phyloP scores from a whole-genome alignment of 2,888 invertebrate species.

The Caenorhabditis sp. region DNA sequence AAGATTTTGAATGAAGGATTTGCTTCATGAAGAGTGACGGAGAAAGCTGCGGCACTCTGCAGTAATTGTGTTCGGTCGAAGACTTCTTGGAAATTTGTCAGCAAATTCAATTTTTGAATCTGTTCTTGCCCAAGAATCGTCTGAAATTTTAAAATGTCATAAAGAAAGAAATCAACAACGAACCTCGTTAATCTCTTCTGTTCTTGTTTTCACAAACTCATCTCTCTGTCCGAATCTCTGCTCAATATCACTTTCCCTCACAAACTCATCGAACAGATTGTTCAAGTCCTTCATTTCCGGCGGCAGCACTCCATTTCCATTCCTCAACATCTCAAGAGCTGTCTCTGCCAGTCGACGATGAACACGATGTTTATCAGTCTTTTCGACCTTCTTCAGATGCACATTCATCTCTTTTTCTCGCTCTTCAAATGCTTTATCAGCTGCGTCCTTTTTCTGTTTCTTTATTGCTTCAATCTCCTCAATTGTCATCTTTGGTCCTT shows the following conservation, averaged over 20 bases:
- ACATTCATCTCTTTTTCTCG: neutral
- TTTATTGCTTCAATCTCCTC: conserved; percentile 51
- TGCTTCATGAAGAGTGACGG: no score
- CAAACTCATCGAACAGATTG: neutral
- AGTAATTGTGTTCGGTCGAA: neutral
- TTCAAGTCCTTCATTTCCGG: conserved; percentile 14
- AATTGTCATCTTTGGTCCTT: conserved; percentile 36
- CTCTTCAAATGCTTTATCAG: conserved; percentile 15
- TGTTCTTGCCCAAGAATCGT: neutral
- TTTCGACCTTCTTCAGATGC: conserved; percentile 10
- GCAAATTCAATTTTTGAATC: conserved; percentile 3
- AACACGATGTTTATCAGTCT: neutral
- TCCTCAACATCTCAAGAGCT: conserved; percentile 15
- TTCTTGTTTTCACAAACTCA: conserved; percentile 1
- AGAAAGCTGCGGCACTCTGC: neutral
- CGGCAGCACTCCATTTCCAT: neutral
- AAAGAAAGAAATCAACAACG: no score
- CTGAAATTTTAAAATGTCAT: no score
- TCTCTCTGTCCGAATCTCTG: neutral
- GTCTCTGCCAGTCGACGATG: conserved; percentile 8
- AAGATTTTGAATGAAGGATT: no score
- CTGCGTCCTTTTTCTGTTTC: conserved; percentile 26
- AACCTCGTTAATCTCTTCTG: conserved; percentile 1
- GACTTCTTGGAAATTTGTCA: conserved; percentile 1
- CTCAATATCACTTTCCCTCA: neutral